phyloP scores from a whole-genome alignment of 2,888 invertebrate species.

The Pristionchus japonicus region DNA sequence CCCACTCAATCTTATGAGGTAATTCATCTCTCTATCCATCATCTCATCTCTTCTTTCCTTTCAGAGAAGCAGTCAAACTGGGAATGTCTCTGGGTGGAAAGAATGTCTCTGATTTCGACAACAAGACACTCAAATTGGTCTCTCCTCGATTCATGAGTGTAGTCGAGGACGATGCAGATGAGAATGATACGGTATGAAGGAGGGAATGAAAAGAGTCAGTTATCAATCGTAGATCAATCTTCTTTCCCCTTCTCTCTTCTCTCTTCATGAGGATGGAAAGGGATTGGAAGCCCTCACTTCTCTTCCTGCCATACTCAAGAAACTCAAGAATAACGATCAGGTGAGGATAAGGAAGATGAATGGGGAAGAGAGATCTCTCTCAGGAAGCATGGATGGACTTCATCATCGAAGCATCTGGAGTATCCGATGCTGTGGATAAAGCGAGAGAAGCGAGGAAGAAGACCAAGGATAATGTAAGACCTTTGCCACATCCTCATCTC shows the following conservation, averaged over 20 bases:
- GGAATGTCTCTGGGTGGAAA: slow-evolving; percentile 68
- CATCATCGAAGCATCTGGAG: slow-evolving; percentile 68
- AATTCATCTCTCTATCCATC: background rate
- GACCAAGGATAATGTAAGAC: slow-evolving; percentile 3
- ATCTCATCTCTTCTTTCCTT: background rate
- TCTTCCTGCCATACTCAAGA: slow-evolving; percentile 66
- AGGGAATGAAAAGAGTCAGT: background rate
- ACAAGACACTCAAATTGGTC: slow-evolving; percentile 69
- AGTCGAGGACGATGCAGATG: slow-evolving; percentile 69
- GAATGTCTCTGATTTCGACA: slow-evolving; percentile 70
- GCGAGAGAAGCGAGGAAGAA: slow-evolving; percentile 7
- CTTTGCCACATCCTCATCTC: background rate
- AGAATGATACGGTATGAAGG: slow-evolving; percentile 39
- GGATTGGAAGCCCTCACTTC: slow-evolving; percentile 66
- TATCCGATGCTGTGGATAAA: slow-evolving; percentile 53
- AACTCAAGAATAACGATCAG: slow-evolving; percentile 45
- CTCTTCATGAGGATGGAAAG: slow-evolving; percentile 70
- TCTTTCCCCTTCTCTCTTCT: slow-evolving; percentile 72
- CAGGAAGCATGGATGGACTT: slow-evolving; percentile 73
- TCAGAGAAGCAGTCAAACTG: slow-evolving; percentile 53
- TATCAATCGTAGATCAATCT: slow-evolving; percentile 61
- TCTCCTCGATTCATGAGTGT: slow-evolving; percentile 71
- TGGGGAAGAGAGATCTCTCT: slow-evolving; percentile 46
- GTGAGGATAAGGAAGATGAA: background rate
- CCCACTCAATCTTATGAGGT: slow-evolving; percentile 64